Percentiles rank a stretch among this genome's conserved stretches.
phyloP scores from a whole-genome alignment of 2,113 vertebrate species.

The Struthidea cinerea region DNA sequence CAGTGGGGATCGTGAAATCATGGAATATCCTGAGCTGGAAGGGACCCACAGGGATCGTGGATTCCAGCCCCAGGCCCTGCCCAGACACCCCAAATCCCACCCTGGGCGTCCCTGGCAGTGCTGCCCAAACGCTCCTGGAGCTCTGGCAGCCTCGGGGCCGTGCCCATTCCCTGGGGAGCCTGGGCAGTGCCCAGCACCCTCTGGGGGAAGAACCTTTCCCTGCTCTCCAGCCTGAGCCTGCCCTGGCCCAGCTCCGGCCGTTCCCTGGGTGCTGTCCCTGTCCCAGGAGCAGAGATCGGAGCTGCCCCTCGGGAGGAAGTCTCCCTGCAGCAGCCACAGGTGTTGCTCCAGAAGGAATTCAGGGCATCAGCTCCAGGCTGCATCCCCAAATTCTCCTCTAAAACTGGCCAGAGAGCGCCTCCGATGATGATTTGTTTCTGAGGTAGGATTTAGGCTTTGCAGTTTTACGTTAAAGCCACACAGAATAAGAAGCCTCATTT shows the following conservation, averaged over 20 bases:
- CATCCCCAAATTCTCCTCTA: not conserved
- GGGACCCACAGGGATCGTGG: too few relatives aligned
- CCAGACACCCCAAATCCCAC: too few relatives aligned
- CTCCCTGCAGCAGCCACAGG: not conserved
- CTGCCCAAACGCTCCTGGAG: not conserved
- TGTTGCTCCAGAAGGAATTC: not conserved
- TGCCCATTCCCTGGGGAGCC: not conserved
- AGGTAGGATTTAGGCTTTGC: not conserved
- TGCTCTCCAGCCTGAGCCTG: not conserved
- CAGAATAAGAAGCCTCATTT: not conserved
- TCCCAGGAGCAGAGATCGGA: not conserved
- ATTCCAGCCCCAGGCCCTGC: too few relatives aligned
- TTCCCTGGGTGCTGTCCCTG: not conserved
- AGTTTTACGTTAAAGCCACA: not conserved
- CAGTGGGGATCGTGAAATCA: not conserved
- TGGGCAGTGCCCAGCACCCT: not conserved
- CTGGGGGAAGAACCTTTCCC: not conserved
- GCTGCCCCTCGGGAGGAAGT: not conserved
- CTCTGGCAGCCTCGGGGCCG: not conserved
- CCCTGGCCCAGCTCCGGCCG: not conserved
- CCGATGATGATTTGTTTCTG: not conserved
- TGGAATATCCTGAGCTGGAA: not conserved
- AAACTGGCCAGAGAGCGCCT: not conserved
- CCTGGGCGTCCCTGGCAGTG: not conserved
- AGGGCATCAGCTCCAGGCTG: not conserved